Percentiles rank a stretch among this genome's conserved stretches.
phyloP scores from a whole-genome alignment of 2,888 invertebrate genomes.

The Spisula solida region DNA sequence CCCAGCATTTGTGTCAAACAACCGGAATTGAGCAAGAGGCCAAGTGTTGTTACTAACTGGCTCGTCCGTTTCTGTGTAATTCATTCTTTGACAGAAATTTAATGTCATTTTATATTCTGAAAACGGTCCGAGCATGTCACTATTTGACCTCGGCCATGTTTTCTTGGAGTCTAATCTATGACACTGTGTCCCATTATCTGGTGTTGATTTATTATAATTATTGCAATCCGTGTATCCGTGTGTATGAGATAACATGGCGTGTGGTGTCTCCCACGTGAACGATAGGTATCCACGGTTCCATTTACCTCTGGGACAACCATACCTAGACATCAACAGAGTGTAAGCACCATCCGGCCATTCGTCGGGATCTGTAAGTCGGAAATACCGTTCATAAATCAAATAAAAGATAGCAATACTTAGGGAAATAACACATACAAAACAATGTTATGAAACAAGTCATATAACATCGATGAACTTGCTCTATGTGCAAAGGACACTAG shows the following conservation, averaged over 20 bases:
- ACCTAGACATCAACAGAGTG: not conserved
- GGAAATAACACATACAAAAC: not conserved
- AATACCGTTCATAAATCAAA: not conserved
- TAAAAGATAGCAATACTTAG: not conserved
- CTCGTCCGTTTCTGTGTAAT: not conserved
- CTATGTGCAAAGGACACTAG: too few species aligned
- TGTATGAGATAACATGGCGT: not conserved
- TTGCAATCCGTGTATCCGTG: not conserved
- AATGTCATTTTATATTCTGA: not conserved
- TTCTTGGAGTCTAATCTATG: not conserved
- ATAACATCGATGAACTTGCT: too few species aligned
- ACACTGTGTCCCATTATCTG: not conserved
- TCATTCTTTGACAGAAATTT: not conserved
- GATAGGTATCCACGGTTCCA: not conserved
- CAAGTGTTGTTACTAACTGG: not conserved
- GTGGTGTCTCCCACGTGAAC: not conserved
- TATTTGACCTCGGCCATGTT: not conserved
- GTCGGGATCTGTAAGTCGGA: not conserved
- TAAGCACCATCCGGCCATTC: not conserved
- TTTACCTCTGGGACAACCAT: not conserved
- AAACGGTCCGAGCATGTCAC: not conserved
- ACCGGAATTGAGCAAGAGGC: not conserved
- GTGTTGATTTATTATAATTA: not conserved
- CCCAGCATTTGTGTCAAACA: not conserved
- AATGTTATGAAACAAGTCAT: too few species aligned